Base-by-base conservation (phyloP, 2,888 invertebrate species). In the Apamea anceps region DNA sequence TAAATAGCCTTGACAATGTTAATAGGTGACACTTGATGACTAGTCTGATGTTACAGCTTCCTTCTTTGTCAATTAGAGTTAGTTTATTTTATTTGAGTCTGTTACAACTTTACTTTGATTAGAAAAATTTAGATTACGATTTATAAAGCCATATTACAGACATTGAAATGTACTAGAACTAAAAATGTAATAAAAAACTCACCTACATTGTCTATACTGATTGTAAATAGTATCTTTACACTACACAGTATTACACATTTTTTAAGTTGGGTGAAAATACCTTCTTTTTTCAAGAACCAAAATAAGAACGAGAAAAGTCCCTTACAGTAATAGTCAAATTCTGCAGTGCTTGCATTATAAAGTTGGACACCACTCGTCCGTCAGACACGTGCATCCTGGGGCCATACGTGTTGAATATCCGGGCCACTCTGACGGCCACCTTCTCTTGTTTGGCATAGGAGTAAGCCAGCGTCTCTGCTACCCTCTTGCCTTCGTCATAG, bases 351-450 rank as follows among this genome's bases (percentile, higher is more conserved):
- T 99, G 99, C 87, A 99, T 97, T 87, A 99, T 99, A 92, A 99
- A 99, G 97, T 99, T 99, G 25, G 99, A 99, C 1, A 99, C 99
- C 1, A 99, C 99, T 63, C 99, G 97, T 1, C 99, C 99, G 95
- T 99, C 99, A 86, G 99, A 99, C 97, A 99, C 99, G 92, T 99
- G 99, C 99, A 99, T 99, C 90, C 99, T 97, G 0, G 99, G 99
- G 0, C 99, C 99, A 93, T 99, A 99, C 0, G 99, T 99, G 95
- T 99, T 99, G 95, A 99, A 99, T 90, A 99, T 99, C 86, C 99
- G 97, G 2, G 99, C 99, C 15, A 99, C 99, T 75, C 99, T 97
- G 0, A 99, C 99, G 68, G 98, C 98, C 48, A 99, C 99, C 72
- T 98, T 98, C 94, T 99, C 99, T 97, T 99, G 99, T 93, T 99